Conservation (phyloP, 2,113 vertebrate genomes). For the Micronycteris hirsuta region DNA sequence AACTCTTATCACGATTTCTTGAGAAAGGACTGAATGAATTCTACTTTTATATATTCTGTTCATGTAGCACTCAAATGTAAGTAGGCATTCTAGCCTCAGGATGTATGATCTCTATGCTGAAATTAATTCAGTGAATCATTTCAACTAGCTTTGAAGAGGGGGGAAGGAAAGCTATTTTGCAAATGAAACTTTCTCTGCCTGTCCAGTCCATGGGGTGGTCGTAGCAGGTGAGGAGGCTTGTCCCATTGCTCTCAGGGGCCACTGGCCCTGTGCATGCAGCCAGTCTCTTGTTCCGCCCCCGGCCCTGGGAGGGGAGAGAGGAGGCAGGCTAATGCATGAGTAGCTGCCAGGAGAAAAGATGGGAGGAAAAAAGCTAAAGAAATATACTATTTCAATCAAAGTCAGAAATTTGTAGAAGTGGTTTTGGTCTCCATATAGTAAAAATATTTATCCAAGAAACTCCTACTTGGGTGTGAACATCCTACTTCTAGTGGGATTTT, state of each 20-base stretch:
- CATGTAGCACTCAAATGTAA: not conserved
- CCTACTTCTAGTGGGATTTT: slow-evolving; percentile 85
- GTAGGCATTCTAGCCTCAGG: not conserved
- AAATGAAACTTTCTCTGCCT: slow-evolving; percentile 54
- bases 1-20: not conserved
- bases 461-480: slow-evolving; percentile 86
- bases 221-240: slow-evolving; percentile 23
- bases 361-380: slow-evolving; percentile 72
- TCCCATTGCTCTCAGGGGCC: not conserved
- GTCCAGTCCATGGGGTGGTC: not conserved
- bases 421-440: slow-evolving; percentile 86
- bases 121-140: slow-evolving; percentile 27
- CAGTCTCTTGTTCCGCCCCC: slow-evolving; percentile 13
- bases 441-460: slow-evolving; percentile 89
- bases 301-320: slow-evolving; percentile 76
- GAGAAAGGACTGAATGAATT: not conserved
- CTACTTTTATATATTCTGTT: slow-evolving; percentile 11
- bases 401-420: slow-evolving; percentile 86
- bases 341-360: slow-evolving; percentile 79
- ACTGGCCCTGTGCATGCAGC: slow-evolving; percentile 44
- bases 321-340: slow-evolving; percentile 75
- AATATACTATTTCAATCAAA: slow-evolving; percentile 86
- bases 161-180: not conserved
- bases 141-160: not conserved
- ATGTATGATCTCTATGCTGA: not conserved